Evolutionary conservation across 2,888 invertebrate genomes (phyloP).

Genomic region (Parascotia fuliginaria): DNA sequence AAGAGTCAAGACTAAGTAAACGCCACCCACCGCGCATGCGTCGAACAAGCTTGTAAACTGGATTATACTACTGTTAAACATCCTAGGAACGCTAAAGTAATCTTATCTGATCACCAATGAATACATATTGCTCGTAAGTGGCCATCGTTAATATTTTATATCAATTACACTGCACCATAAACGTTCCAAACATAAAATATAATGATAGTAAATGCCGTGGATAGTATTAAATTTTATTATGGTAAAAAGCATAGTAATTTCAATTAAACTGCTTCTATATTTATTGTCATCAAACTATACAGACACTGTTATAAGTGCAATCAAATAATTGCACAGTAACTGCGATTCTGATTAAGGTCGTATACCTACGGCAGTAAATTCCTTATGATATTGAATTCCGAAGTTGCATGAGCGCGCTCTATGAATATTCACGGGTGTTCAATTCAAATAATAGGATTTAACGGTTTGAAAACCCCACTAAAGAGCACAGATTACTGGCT

Average conservation of each 20-base stretch:
- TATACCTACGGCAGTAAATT: not conserved
- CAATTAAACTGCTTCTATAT: not conserved
- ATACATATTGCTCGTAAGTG: constrained; percentile 66
- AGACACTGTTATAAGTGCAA: constrained; percentile 2
- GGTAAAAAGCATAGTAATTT: not conserved
- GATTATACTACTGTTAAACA: constrained; percentile 63
- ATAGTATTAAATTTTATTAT: constrained; percentile 18
- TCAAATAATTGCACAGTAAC: constrained; percentile 12
- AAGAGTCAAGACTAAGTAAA: constrained; percentile 50
- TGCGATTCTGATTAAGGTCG: constrained; percentile 4
- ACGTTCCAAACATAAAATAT: constrained; percentile 30
- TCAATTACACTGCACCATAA: constrained; percentile 37
- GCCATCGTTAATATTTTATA: constrained; percentile 56
- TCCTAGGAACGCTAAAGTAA: constrained; percentile 57
- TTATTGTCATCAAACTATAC: constrained; percentile 1
- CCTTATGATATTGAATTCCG: constrained; percentile 27
- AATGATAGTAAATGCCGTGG: constrained; percentile 16
- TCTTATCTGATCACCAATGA: constrained; percentile 64
- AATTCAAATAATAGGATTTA: constrained; percentile 41
- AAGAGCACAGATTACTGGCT: constrained; percentile 58
- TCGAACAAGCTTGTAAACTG: constrained; percentile 61
- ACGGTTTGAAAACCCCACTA: constrained; percentile 39
- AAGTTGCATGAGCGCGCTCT: constrained; percentile 22
- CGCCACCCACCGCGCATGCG: constrained; percentile 71
- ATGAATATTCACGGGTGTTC: constrained; percentile 39